phyloP scores from a whole-genome alignment of 2,113 vertebrate genomes.

The Pseudorhombus dupliciocellatus region DNA sequence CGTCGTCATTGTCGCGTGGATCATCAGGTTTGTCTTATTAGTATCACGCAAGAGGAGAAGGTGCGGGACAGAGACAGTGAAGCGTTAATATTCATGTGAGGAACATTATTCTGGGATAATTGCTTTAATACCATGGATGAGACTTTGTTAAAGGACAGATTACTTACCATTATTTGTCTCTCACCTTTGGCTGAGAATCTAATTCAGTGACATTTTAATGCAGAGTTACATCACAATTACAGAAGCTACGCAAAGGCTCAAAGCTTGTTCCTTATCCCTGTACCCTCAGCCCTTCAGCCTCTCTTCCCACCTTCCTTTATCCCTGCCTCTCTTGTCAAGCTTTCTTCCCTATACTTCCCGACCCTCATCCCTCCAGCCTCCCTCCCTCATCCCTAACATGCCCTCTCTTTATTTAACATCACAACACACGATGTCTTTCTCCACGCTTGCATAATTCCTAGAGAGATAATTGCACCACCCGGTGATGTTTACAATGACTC shows the following conservation, averaged over 20 bases:
- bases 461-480: not conserved
- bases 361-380: no score
- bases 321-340: no score
- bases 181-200: not conserved
- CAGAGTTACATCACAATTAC: constrained; percentile 21
- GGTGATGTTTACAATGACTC: not conserved
- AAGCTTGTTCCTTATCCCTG: no score
- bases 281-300: no score
- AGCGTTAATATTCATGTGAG: constrained; percentile 21
- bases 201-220: not conserved
- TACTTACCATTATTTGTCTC: not conserved
- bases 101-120: constrained; percentile 3
- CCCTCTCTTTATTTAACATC: not conserved
- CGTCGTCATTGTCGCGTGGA: constrained; percentile 5
- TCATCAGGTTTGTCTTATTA: constrained; percentile 1
- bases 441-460: not conserved
- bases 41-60: constrained; percentile 5
- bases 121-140: constrained; percentile 7
- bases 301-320: no score
- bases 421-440: not conserved
- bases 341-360: no score
- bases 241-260: no score
- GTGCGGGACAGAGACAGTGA: not conserved
- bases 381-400: not conserved
- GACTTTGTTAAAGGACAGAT: constrained; percentile 21